These are phyloP conservation scores for Megalops cyprinoides DNA, from an alignment of 2,797 vertebrate species.

Conservation along the genomic window DNA sequence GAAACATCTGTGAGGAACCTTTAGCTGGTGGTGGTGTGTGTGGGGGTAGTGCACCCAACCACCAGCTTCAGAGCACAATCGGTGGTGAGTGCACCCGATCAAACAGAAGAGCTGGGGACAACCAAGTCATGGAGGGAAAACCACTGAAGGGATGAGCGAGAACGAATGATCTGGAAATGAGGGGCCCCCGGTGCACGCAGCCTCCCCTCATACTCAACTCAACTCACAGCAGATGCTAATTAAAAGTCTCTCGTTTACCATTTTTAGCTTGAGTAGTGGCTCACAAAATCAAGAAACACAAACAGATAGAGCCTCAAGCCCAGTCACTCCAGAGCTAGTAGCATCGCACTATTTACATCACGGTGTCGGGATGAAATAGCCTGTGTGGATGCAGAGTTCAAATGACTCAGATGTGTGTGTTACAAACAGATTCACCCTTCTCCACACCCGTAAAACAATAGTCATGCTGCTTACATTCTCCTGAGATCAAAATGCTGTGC, in stretches of 20 bases:
- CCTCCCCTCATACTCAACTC: not conserved
- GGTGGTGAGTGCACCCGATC: constrained; percentile 37
- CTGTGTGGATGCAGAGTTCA: no score
- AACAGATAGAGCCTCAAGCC: not conserved
- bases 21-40: not conserved
- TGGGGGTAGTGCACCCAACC: not conserved
- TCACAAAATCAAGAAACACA: not conserved
- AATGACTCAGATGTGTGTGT: no score
- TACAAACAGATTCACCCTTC: no score
- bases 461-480: constrained; percentile 24
- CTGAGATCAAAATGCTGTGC: constrained; percentile 26
- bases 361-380: no score
- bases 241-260: constrained; percentile 19
- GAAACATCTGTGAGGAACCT: not conserved
- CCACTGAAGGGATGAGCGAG: constrained; percentile 34
- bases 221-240: not conserved
- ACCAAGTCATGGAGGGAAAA: constrained; percentile 39
- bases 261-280: not conserved
- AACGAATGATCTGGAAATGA: constrained; percentile 40
- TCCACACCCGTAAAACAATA: not conserved
- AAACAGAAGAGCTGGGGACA: constrained; percentile 29
- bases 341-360: no score
- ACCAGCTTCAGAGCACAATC: not conserved
- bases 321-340: not conserved
- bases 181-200: constrained; percentile 33